Conservation (phyloP, 2,888 invertebrate genomes). For the Aproaerema taeniolella region DNA sequence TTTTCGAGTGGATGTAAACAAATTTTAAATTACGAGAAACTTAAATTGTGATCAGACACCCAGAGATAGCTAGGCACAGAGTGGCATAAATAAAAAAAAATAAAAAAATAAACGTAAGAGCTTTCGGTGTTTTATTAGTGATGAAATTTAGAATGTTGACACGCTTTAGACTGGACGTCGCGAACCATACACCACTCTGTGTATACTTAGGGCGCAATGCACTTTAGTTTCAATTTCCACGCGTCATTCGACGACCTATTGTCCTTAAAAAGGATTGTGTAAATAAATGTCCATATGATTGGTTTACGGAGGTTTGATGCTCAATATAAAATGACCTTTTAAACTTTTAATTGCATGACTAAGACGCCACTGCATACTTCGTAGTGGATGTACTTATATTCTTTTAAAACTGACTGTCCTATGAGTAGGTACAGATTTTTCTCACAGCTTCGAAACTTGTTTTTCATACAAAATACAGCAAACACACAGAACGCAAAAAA, state of each 20-base stretch:
- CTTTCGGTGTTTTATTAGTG: slow-evolving; percentile 36
- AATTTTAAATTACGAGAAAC: no score
- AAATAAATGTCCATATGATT: slow-evolving; percentile 24
- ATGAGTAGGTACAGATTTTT: no score
- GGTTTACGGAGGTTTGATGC: slow-evolving; percentile 35
- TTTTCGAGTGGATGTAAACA: no score
- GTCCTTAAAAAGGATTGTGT: slow-evolving; percentile 24
- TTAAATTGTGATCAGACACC: no score
- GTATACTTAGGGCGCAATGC: slow-evolving; percentile 28
- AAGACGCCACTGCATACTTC: slow-evolving; percentile 30
- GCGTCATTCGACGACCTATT: no score
- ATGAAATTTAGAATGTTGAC: slow-evolving; percentile 24
- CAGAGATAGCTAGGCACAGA: slow-evolving; percentile 23
- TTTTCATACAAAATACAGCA: no score
- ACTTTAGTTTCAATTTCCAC: slow-evolving; percentile 6
- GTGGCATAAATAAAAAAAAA: slow-evolving; percentile 19
- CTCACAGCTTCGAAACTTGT: no score
- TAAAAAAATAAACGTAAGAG: slow-evolving; percentile 21
- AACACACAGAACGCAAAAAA: no score
- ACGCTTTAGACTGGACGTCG: slow-evolving; percentile 16
- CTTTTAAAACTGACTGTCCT: no score
- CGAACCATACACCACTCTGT: slow-evolving; percentile 23
- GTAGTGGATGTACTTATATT: slow-evolving; percentile 28
- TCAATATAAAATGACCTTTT: slow-evolving; percentile 55
- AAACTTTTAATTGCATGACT: slow-evolving; percentile 68